Percentiles rank a stretch among this genome's conserved stretches.
Conservation (phyloP, 2,797 vertebrate species). For the Scomberomorus guttatus region DNA sequence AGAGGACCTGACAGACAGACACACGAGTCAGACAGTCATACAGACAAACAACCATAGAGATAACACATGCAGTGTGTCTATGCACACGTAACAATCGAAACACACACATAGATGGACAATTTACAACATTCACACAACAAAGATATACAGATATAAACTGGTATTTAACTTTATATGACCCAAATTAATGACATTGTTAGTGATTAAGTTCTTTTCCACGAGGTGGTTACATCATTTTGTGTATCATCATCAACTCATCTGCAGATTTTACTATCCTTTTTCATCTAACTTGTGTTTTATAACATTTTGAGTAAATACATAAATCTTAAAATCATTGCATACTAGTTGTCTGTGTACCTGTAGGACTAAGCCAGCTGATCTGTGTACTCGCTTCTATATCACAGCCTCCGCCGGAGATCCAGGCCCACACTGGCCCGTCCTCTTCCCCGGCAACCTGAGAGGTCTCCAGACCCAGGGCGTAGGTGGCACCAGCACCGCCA, state of each 20-base stretch:
- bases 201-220: no score
- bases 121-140: conserved; percentile 33
- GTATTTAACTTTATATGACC: not conserved
- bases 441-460: conserved; percentile 84
- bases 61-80: conserved; percentile 41
- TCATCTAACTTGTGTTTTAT: no score
- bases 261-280: no score
- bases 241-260: no score
- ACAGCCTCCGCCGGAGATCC: conserved; percentile 94
- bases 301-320: not conserved
- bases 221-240: no score
- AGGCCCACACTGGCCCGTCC: conserved; percentile 90
- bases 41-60: conserved; percentile 41
- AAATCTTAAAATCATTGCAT: not conserved
- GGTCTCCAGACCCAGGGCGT: conserved; percentile 86
- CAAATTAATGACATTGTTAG: not conserved
- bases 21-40: conserved; percentile 62
- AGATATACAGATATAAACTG: conserved; percentile 5
- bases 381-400: conserved; percentile 85
- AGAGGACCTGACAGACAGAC: conserved; percentile 85
- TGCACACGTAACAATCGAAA: not conserved
- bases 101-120: conserved; percentile 11
- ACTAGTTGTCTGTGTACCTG: conserved; percentile 66
- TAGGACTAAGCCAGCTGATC: conserved; percentile 90
- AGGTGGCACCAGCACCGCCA: conserved; percentile 73